Evolutionary conservation across 2,113 vertebrate genomes (phyloP).

Genomic region (Leucosticte australis): DNA sequence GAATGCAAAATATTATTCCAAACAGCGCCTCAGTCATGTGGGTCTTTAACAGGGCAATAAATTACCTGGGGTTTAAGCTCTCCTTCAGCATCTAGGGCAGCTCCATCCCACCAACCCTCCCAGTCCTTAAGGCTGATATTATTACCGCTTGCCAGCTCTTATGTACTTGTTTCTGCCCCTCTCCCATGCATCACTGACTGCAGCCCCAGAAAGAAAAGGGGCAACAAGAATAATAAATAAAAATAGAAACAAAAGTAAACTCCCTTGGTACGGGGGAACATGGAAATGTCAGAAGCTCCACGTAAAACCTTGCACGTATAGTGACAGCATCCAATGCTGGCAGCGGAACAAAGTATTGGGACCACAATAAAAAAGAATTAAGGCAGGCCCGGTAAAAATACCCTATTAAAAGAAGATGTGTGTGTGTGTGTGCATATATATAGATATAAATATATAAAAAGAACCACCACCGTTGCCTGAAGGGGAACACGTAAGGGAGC

Average conservation of each 20-base stretch:
- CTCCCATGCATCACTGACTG: background rate
- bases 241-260: background rate
- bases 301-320: background rate
- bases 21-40: background rate
- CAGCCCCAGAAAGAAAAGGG: background rate
- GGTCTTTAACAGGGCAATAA: background rate
- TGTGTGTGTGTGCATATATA: fast-evolving
- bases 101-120: background rate
- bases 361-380: background rate
- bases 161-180: background rate
- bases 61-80: background rate
- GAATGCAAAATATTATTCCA: background rate
- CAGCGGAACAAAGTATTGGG: fast-evolving
- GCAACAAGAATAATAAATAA: background rate
- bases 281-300: background rate
- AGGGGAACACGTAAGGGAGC: too few species aligned
- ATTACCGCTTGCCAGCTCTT: background rate
- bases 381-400: background rate
- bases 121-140: background rate
- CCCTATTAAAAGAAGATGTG: fast-evolving
- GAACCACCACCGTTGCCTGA: fast-evolving
- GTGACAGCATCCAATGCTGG: background rate
- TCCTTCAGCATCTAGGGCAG: background rate
- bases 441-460: too few species aligned
- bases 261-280: background rate